Base-by-base conservation (phyloP, 2,888 invertebrate genomes). In the Tolmerus cingulatus region DNA sequence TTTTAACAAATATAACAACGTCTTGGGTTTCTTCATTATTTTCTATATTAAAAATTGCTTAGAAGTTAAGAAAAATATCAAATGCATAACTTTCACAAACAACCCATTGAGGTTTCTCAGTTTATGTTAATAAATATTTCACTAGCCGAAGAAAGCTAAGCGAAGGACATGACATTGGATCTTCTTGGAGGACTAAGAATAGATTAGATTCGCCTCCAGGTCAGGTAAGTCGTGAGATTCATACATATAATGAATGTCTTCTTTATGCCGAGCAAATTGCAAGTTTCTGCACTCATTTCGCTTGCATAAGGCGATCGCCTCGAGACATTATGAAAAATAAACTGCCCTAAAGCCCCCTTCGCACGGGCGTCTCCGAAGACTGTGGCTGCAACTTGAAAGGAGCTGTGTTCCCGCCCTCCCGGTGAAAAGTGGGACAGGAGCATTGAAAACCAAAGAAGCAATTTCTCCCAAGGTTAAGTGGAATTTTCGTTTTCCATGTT, bases 401-500 rank as follows among this genome's bases (percentile, higher is more conserved):
- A 23, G 4, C 66, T 51, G 51, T 51, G 66, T 23, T 66, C 51
- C 66, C 27, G 66, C 2, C 12, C 19, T 1, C 7, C 23, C 23
- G 57, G 2, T 57, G 66, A 66, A 51, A 79, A 79, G 46, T 79
- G 79, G 79, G 55, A 34, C 79, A 79, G 66, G 27, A 79, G 5
- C 51, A 51, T 51, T 51, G 30, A 79, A 51, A 16, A 14, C 51
- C 79, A 79, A n/a, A 79, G 79, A 40, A 79, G 79, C 79, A 79
- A 79, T 79, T 79, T 79, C 46, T 51, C 51, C 30, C 79, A 79
- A 79, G 79, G 79, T 79, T 79, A 79, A 51, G 79, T 27, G 30
- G 51, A 79, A 79, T 46, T 79, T 79, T 79, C 79, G 51, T 79
- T 79, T 79, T 79, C 51, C 79, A 79, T 79, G 79, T 43, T 78